Evolutionary conservation across 2,888 invertebrate genomes (phyloP).

Genomic region (Philereme transversata): DNA sequence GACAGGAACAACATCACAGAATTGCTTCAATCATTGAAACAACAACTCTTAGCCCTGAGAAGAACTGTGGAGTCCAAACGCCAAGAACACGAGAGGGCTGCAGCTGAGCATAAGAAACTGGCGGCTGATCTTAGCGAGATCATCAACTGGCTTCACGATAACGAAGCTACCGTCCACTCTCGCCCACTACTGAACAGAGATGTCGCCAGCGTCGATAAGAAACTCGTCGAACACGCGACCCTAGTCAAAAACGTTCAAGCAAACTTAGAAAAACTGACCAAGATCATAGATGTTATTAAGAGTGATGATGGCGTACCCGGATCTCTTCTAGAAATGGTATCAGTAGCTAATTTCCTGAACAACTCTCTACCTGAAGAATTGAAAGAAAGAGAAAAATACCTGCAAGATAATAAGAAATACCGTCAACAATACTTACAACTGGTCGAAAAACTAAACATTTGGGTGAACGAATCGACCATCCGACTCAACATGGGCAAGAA

Average conservation of each 20-base stretch:
- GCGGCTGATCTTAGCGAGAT: constrained; percentile 92
- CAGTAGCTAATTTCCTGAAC: constrained; percentile 91
- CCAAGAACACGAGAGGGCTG: constrained; percentile 93
- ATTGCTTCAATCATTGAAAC: constrained; percentile 93
- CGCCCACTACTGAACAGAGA: constrained; percentile 92
- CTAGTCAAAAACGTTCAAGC: constrained; percentile 88
- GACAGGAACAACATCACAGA: constrained; percentile 95
- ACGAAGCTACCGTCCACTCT: constrained; percentile 92
- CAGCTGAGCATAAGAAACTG: constrained; percentile 94
- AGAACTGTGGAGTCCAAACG: constrained; percentile 93
- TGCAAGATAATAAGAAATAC: constrained; percentile 90
- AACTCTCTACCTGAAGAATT: constrained; percentile 91
- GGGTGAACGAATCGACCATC: constrained; percentile 93
- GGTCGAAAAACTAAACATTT: constrained; percentile 90
- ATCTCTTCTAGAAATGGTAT: constrained; percentile 91
- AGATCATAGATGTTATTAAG: constrained; percentile 88
- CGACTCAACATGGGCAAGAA: constrained; percentile 90
- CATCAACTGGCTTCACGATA: constrained; percentile 92
- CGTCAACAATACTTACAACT: constrained; percentile 90
- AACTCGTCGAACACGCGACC: constrained; percentile 89
- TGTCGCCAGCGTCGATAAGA: constrained; percentile 90
- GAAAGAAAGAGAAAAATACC: constrained; percentile 91
- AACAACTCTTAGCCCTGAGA: constrained; percentile 90
- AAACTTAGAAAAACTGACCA: constrained; percentile 87
- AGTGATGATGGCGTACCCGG: constrained; percentile 92